phyloP scores from a whole-genome alignment of 1,140 invertebrate species.

The Meteorus sp. region DNA sequence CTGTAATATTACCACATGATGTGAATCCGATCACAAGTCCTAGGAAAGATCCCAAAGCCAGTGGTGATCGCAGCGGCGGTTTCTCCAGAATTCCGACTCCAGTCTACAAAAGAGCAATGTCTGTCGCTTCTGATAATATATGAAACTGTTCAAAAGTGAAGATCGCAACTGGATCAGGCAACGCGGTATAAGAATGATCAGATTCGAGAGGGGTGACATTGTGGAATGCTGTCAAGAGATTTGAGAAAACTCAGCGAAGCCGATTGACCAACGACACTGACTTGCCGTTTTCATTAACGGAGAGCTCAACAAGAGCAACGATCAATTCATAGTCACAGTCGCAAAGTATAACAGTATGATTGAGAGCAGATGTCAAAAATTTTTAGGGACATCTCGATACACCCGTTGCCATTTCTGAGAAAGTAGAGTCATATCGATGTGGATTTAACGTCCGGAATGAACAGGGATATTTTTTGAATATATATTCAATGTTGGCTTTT shows the following conservation, averaged over 20 bases:
- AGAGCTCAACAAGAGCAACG: slow-evolving; percentile 9
- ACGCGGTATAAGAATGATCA: neutral
- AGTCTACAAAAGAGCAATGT: slow-evolving; percentile 54
- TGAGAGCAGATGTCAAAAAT: neutral
- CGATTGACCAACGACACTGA: neutral
- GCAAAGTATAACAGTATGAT: neutral
- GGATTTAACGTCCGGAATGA: neutral
- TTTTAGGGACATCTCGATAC: neutral
- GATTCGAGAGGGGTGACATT: neutral
- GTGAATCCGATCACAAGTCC: slow-evolving; percentile 48
- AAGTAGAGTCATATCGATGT: slow-evolving; percentile 2
- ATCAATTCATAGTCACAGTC: slow-evolving; percentile 13
- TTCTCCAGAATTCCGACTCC: slow-evolving; percentile 57
- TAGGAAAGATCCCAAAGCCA: slow-evolving; percentile 54
- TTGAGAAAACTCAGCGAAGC: neutral
- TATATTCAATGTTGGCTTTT: neutral
- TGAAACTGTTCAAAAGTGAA: no score
- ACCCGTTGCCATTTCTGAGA: neutral
- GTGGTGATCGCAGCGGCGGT: slow-evolving; percentile 44
- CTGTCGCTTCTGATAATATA: slow-evolving; percentile 50
- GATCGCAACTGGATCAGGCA: no score
- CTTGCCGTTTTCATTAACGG: slow-evolving; percentile 8
- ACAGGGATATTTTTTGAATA: slow-evolving; percentile 3
- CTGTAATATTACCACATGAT: slow-evolving; percentile 55
- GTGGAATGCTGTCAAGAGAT: neutral